Evolutionary conservation across 2,888 invertebrate genomes (phyloP).

Genomic region (Drosophila melanosoma): DNA sequence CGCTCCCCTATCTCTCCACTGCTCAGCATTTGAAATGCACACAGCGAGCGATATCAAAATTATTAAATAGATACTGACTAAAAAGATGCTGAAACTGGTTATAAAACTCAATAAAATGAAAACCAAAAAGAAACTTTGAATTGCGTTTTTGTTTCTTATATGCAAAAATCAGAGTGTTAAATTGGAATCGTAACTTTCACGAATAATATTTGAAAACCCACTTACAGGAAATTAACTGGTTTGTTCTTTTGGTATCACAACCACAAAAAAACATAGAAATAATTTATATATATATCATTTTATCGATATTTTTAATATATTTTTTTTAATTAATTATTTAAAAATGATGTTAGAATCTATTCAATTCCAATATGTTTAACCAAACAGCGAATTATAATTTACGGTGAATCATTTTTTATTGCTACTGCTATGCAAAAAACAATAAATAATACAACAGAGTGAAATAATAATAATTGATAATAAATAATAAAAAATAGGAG

Average conservation of each 20-base stretch:
- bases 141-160: not conserved
- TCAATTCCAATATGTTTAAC: not conserved
- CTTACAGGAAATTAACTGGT: too few relatives aligned
- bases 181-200: not conserved
- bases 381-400: not conserved
- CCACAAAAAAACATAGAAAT: too few relatives aligned
- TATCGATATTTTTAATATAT: not conserved
- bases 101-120: not conserved
- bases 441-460: not conserved
- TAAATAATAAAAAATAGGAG: not conserved
- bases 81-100: not conserved
- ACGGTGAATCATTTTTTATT: not conserved
- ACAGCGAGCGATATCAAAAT: not conserved
- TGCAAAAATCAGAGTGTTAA: too few relatives aligned
- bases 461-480: not conserved
- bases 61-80: not conserved
- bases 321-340: not conserved
- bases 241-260: too few relatives aligned
- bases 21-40: not conserved
- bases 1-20: too few relatives aligned
- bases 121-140: not conserved
- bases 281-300: too few relatives aligned
- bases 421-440: too few relatives aligned
- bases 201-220: not conserved
- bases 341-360: not conserved